Evolutionary conservation across 2,113 vertebrate species (phyloP).

Genomic region (Misgurnus anguillicaudatus): DNA sequence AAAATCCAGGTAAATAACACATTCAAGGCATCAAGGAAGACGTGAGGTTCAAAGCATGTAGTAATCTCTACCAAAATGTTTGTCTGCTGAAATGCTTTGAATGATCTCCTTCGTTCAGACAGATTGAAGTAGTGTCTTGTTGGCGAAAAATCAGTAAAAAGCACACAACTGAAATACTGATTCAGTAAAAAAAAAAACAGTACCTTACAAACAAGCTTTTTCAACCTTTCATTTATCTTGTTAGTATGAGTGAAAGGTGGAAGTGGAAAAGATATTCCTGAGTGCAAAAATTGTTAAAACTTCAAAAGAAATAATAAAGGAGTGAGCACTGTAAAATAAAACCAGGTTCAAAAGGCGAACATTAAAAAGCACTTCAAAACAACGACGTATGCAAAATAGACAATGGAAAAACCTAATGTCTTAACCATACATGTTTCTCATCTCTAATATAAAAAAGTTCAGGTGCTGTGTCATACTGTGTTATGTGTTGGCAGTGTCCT

Average conservation of each 20-base stretch:
- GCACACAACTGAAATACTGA: slow-evolving; percentile 54
- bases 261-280: slow-evolving; percentile 87
- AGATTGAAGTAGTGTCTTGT: slow-evolving; percentile 13
- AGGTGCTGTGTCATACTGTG: slow-evolving; percentile 71
- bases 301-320: slow-evolving; percentile 78
- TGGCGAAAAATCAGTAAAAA: background rate
- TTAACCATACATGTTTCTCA: slow-evolving; percentile 64
- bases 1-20: slow-evolving; percentile 27
- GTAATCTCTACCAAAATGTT: slow-evolving; percentile 15
- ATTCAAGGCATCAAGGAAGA: slow-evolving; percentile 43
- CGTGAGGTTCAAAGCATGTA: slow-evolving; percentile 23
- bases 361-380: slow-evolving; percentile 37
- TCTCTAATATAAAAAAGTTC: slow-evolving; percentile 75
- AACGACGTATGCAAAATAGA: slow-evolving; percentile 37
- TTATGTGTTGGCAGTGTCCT: slow-evolving; percentile 83
- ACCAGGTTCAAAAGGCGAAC: slow-evolving; percentile 69
- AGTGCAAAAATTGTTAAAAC: slow-evolving; percentile 91
- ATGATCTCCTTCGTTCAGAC: slow-evolving; percentile 10
- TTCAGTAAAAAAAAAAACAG: slow-evolving; percentile 25
- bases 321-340: background rate
- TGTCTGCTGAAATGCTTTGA: slow-evolving; percentile 22
- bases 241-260: slow-evolving; percentile 36
- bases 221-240: slow-evolving; percentile 46
- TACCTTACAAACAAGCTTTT: slow-evolving; percentile 41
- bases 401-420: slow-evolving; percentile 38